Evolutionary conservation across 2,113 vertebrate species (phyloP).

Genomic region (Odobenus rosmarus): DNA sequence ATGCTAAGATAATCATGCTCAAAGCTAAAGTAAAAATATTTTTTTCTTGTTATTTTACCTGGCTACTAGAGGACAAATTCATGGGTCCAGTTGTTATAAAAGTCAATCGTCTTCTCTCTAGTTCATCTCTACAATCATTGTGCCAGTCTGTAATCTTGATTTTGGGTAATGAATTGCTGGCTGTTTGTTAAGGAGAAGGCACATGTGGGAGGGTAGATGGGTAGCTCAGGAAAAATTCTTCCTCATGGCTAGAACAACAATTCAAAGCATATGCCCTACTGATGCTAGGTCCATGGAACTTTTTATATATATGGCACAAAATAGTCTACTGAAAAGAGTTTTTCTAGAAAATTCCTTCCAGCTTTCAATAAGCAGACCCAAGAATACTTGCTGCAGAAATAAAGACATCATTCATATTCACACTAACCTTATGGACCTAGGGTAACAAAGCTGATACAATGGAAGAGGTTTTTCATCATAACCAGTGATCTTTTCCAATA

Average conservation of each 20-base stretch:
- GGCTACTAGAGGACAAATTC: background rate
- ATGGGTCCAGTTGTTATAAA: background rate
- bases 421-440: background rate
- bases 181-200: background rate
- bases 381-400: constrained; percentile 15
- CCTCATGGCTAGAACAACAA: background rate
- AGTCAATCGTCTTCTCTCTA: background rate
- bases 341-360: constrained; percentile 27
- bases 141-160: background rate
- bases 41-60: background rate
- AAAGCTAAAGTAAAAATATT: constrained; percentile 7
- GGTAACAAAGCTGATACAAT: background rate
- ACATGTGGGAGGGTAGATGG: background rate
- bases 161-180: background rate
- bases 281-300: background rate
- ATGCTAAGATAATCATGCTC: background rate
- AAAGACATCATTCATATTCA: constrained; percentile 12
- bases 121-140: background rate
- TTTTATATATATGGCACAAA: background rate
- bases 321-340: background rate
- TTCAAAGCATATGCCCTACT: background rate
- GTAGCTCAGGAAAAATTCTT: background rate
- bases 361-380: background rate
- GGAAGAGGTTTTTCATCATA: background rate
- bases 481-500: background rate